Percentiles rank a stretch among this genome's conserved stretches.
phyloP scores from a whole-genome alignment of 2,113 vertebrate genomes.

The Indri indri region DNA sequence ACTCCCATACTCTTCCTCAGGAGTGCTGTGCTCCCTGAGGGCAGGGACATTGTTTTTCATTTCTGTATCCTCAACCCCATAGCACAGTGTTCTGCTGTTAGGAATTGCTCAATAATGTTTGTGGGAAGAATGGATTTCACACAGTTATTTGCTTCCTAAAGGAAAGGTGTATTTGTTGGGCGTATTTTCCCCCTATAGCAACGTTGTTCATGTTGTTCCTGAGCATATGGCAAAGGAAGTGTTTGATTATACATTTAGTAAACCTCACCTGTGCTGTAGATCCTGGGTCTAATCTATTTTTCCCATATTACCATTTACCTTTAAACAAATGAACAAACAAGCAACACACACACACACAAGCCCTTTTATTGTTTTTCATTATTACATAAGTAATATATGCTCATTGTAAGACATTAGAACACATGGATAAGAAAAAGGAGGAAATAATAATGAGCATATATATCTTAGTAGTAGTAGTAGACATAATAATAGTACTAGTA shows the following conservation, averaged over 20 bases:
- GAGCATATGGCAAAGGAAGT: neutral
- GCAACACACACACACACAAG: neutral
- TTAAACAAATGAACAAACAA: neutral
- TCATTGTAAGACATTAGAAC: neutral
- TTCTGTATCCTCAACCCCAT: neutral
- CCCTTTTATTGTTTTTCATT: neutral
- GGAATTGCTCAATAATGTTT: neutral
- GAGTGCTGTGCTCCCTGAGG: neutral
- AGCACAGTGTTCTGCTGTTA: neutral
- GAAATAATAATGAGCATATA: neutral
- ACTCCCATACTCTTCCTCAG: neutral
- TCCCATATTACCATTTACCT: neutral
- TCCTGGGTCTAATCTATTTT: neutral
- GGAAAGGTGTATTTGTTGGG: neutral
- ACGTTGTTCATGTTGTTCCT: neutral
- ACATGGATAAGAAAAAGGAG: neutral
- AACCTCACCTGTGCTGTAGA: neutral
- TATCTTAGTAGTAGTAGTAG: neutral
- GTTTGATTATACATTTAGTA: neutral
- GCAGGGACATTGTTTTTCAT: neutral
- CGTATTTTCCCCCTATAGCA: neutral
- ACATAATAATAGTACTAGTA: neutral
- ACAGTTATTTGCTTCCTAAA: neutral
- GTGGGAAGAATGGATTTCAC: neutral
- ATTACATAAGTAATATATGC: constrained; percentile 16